Conservation (phyloP, 2,888 invertebrate species). For the Cyaniris semiargus region DNA sequence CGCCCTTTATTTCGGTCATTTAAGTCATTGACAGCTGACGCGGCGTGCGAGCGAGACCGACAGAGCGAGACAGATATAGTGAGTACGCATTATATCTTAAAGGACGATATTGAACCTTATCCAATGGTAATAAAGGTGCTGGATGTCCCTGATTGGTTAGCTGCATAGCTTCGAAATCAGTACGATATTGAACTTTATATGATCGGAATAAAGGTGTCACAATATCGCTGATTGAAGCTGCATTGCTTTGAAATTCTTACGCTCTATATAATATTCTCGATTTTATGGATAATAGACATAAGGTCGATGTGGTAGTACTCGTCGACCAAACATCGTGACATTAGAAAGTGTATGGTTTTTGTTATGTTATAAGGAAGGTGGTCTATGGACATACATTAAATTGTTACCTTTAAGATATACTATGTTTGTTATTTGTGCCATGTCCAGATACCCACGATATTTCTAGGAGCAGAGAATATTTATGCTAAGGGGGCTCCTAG, state of each 20-base stretch:
- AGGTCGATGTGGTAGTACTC: not conserved
- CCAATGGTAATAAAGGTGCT: not conserved
- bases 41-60: conserved; percentile 23
- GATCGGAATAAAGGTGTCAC: not conserved
- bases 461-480: no score
- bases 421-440: no score
- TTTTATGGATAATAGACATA: not conserved
- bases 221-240: not conserved
- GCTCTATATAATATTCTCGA: not conserved
- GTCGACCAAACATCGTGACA: conserved; percentile 9
- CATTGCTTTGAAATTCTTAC: conserved; percentile 16
- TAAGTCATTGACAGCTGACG: conserved; percentile 30
- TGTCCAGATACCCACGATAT: no score
- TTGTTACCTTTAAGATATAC: not conserved
- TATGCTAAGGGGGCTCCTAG: no score
- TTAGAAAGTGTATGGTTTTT: conserved; percentile 29
- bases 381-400: conserved; percentile 10
- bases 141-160: not conserved
- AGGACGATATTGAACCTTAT: not conserved
- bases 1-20: conserved; percentile 30
- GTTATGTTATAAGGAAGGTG: conserved; percentile 3
- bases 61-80: not conserved
- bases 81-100: not conserved
- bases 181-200: not conserved
- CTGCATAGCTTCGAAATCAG: conserved; percentile 6